A percentile compares a stretch with the other conserved stretches of the same genome.
These are phyloP conservation scores for Trichoplusia ni DNA, from an alignment of 1,140 invertebrate species.

Conservation along the genomic window DNA sequence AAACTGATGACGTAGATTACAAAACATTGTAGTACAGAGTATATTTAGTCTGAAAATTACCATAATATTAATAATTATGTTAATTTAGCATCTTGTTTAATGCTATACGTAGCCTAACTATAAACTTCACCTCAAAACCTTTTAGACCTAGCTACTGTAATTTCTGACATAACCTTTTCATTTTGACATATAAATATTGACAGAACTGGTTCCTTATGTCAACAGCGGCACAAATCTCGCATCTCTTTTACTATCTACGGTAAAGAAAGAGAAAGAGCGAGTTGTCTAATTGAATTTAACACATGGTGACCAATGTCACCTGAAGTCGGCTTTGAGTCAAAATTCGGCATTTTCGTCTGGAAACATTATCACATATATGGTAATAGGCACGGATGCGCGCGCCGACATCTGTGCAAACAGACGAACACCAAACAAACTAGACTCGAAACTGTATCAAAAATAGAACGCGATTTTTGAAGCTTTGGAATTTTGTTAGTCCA, in stretches of 20 bases:
- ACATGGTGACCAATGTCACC: constrained; percentile 51
- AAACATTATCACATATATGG: constrained; percentile 59
- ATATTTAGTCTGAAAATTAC: constrained; percentile 20
- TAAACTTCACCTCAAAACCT: too few relatives aligned
- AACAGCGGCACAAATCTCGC: constrained; percentile 21
- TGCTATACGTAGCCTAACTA: too few relatives aligned
- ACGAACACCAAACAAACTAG: constrained; percentile 7
- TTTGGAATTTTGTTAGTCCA: background rate
- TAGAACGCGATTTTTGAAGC: background rate
- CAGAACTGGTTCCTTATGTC: constrained; percentile 31
- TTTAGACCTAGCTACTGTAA: constrained; percentile 49
- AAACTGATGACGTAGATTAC: constrained; percentile 24
- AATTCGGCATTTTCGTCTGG: constrained; percentile 63
- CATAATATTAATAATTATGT: constrained; percentile 4
- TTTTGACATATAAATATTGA: constrained; percentile 55
- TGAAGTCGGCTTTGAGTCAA: constrained; percentile 44
- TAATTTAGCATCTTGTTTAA: constrained; percentile 2
- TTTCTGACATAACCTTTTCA: constrained; percentile 60
- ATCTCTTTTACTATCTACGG: background rate
- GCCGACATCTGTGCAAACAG: constrained; percentile 50
- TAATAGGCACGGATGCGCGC: constrained; percentile 60
- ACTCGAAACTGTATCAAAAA: constrained; percentile 37
- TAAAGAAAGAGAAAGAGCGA: constrained; percentile 13
- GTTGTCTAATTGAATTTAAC: constrained; percentile 46
- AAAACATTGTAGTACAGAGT: constrained; percentile 15